Percentiles rank a stretch among this genome's conserved stretches.
phyloP scores from a whole-genome alignment of 2,888 invertebrate species.

The Phaedon cochleariae region DNA sequence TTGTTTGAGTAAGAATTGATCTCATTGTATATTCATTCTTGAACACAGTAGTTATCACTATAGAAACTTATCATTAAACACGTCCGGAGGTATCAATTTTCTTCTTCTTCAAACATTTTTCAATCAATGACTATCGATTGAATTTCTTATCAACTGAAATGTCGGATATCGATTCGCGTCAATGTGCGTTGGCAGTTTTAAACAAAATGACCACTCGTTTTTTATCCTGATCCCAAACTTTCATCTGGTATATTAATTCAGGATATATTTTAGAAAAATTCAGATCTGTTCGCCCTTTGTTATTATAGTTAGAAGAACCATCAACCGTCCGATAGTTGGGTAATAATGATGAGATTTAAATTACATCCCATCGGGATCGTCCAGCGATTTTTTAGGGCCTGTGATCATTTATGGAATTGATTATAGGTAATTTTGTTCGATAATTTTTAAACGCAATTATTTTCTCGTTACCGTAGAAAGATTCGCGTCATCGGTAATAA shows the following conservation, averaged over 20 bases:
- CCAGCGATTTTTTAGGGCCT: slow-evolving; percentile 36
- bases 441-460: slow-evolving; percentile 52
- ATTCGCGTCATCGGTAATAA: slow-evolving; percentile 38
- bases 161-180: too few species aligned
- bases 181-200: too few species aligned
- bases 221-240: neutral
- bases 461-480: slow-evolving; percentile 44
- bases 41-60: too few species aligned
- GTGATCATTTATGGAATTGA: slow-evolving; percentile 49
- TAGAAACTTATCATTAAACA: too few species aligned
- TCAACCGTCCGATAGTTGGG: slow-evolving; percentile 35
- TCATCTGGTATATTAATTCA: neutral
- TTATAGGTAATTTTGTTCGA: slow-evolving; percentile 52
- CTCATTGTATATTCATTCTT: too few species aligned
- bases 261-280: neutral
- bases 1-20: too few species aligned
- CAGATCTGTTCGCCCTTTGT: slow-evolving; percentile 21
- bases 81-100: too few species aligned
- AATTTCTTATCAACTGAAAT: too few species aligned
- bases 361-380: slow-evolving; percentile 45
- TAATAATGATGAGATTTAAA: slow-evolving; percentile 52
- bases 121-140: too few species aligned
- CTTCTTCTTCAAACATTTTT: too few species aligned
- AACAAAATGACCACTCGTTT: too few species aligned
- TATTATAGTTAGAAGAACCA: slow-evolving; percentile 25